Evolutionary conservation across 2,888 invertebrate genomes (phyloP).

Genomic region (Trachelus iudaicus): DNA sequence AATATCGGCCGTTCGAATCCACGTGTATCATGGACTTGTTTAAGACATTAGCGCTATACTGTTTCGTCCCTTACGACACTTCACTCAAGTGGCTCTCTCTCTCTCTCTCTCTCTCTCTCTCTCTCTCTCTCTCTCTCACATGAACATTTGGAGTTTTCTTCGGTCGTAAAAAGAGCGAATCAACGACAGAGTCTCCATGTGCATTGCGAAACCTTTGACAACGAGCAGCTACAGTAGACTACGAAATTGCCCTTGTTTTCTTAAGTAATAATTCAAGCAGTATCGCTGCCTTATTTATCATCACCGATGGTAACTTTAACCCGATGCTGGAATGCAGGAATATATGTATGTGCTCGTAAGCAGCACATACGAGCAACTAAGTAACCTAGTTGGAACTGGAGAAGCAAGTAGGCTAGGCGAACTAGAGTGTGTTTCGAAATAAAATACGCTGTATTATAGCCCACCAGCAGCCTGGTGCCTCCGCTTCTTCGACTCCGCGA

Average conservation of each 20-base stretch:
- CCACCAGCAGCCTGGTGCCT: not conserved
- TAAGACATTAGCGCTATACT: too few species aligned
- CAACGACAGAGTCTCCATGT: too few species aligned
- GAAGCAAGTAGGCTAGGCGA: not conserved
- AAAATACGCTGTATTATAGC: not conserved
- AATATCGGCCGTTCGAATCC: too few species aligned
- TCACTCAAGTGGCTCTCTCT: too few species aligned
- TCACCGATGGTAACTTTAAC: conserved; percentile 11
- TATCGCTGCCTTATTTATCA: conserved; percentile 16
- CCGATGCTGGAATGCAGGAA: conserved; percentile 11
- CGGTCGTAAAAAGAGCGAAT: too few species aligned
- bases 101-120: too few species aligned
- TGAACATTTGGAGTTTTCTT: too few species aligned
- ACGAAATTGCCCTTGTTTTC: conserved; percentile 20
- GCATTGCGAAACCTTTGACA: too few species aligned
- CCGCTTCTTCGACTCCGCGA: too few species aligned
- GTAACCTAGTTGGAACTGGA: not conserved
- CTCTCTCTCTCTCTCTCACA: too few species aligned
- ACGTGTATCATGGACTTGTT: too few species aligned
- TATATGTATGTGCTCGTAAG: conserved; percentile 13
- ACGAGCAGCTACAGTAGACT: not conserved
- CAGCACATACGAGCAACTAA: conserved; percentile 2
- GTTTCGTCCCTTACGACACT: too few species aligned
- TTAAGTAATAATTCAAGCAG: conserved; percentile 13
- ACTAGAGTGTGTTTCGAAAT: not conserved